Evolutionary conservation across 2,797 vertebrate species (phyloP), one percentile per base, ranked within the genome.

Genomic region (Falco novaeseelandiae): DNA sequence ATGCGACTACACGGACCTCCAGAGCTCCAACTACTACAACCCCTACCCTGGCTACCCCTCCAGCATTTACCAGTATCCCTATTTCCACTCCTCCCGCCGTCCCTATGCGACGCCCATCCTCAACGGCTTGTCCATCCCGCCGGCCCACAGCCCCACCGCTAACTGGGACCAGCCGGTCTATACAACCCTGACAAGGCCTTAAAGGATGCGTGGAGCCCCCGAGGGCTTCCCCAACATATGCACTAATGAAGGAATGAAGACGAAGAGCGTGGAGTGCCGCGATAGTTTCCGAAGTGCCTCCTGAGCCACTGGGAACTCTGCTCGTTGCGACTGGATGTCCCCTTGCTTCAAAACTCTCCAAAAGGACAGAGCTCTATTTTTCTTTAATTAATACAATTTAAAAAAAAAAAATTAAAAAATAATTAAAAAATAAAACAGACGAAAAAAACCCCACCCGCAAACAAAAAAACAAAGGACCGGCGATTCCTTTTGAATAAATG

Each of bases 161-260:
- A 99, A 98, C 98, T 99, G 99, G 99, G 99, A 99, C 93, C 99
- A 99, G 98, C 99, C 99, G 0, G 99, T 99, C 97, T 99, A 99
- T 97, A 99, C 99, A 78, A 99, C 99, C 19, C 98, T 99, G 97
- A 99, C 99, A 62, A 98, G 99, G 95, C 99, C 99, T 85, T 99
- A 98, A 94, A 93, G 83, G 88, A 8, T n/a, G 72, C 17, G 46
- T 2, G 16, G 69, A 77, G 94, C 90, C 62, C 71, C 87, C 51
- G 23, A 2, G 80, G 97, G 96, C 95, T 95, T 96, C 86, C 87
- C 79, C 10, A 62, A 93, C 85, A 54, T 95, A 97, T 98, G 98
- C 98, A 98, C 98, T 98, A 98, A 96, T 96, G 96, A 98, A 95
- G 95, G 93, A 96, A 96, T 44, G 96, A 95, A 83, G 87, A 94